Percentiles rank a stretch among this genome's conserved stretches.
Evolutionary conservation across 2,888 invertebrate species (phyloP).

Genomic region (Mesopsocus fuscifrons): DNA sequence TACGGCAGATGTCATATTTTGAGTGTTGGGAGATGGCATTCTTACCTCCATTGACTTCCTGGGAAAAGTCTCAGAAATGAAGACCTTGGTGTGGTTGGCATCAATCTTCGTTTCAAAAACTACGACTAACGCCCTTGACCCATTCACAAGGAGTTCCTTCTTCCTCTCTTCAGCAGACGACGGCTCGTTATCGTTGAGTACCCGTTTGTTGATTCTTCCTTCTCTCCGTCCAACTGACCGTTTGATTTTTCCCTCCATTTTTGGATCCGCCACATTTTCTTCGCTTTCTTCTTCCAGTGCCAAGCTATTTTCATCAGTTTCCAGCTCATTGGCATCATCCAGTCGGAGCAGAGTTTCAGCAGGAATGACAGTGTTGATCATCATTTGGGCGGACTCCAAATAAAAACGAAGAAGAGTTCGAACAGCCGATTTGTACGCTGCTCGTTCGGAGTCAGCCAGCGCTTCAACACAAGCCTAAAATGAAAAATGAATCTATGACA

Average conservation of each 20-base stretch:
- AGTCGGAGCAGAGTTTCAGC: constrained; percentile 10
- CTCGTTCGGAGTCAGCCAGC: constrained; percentile 1
- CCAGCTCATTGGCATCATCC: background rate
- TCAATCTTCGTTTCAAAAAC: background rate
- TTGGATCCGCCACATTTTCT: background rate
- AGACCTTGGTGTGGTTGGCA: background rate
- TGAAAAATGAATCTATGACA: background rate
- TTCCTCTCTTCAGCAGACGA: background rate
- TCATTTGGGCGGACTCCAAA: constrained; percentile 12
- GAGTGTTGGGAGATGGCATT: too few relatives aligned
- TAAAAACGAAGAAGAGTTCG: constrained; percentile 10
- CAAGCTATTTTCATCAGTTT: background rate
- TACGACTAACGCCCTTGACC: background rate
- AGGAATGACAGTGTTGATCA: constrained; percentile 11
- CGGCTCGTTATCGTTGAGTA: background rate
- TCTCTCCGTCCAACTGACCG: background rate
- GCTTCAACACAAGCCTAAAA: constrained; percentile 6
- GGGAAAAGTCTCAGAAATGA: background rate
- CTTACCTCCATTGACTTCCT: too few relatives aligned
- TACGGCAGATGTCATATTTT: too few relatives aligned
- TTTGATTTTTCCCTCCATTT: background rate
- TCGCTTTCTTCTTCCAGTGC: background rate
- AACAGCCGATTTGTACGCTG: constrained; percentile 11
- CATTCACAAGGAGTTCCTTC: background rate
- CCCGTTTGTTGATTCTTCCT: background rate